A percentile compares a stretch with the other conserved stretches of the same genome.
These are phyloP conservation scores for Chaenodraco wilsoni DNA, from an alignment of 2,797 vertebrate genomes.

Conservation along the genomic window DNA sequence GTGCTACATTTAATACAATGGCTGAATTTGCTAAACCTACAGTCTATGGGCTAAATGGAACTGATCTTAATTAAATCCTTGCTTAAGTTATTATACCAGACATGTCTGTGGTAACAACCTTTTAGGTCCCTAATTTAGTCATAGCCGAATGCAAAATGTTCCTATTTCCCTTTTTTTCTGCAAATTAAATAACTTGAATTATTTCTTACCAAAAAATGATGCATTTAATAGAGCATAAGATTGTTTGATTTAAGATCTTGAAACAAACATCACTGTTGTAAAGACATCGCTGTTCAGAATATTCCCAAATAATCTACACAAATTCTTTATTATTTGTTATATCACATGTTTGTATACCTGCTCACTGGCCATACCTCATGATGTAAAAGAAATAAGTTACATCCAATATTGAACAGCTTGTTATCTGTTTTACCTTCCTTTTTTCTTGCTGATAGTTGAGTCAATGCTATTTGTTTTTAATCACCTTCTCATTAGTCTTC, in stretches of 20 bases:
- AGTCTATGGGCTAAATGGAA: no score
- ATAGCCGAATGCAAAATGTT: not conserved
- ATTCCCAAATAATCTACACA: not conserved
- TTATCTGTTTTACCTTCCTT: no score
- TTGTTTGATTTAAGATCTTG: constrained; percentile 30
- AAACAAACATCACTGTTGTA: not conserved
- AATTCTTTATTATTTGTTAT: not conserved
- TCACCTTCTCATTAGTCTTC: constrained; percentile 24
- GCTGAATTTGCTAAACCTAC: no score
- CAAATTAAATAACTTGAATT: constrained; percentile 16
- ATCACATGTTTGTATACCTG: not conserved
- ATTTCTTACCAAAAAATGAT: constrained; percentile 5
- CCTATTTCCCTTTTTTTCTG: constrained; percentile 21
- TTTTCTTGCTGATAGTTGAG: not conserved
- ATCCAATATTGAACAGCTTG: not conserved
- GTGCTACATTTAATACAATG: not conserved
- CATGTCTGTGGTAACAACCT: not conserved
- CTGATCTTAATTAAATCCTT: not conserved
- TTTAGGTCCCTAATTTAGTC: constrained; percentile 4
- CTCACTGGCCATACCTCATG: constrained; percentile 1
- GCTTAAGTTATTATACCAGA: not conserved
- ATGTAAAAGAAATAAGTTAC: not conserved
- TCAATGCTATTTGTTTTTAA: constrained; percentile 13
- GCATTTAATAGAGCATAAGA: constrained; percentile 9
- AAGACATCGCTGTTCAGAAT: not conserved